Percentiles rank a stretch among this genome's conserved stretches.
These are phyloP conservation scores for Hydropotes inermis DNA, from an alignment of 2,113 vertebrate species.

Conservation along the genomic window DNA sequence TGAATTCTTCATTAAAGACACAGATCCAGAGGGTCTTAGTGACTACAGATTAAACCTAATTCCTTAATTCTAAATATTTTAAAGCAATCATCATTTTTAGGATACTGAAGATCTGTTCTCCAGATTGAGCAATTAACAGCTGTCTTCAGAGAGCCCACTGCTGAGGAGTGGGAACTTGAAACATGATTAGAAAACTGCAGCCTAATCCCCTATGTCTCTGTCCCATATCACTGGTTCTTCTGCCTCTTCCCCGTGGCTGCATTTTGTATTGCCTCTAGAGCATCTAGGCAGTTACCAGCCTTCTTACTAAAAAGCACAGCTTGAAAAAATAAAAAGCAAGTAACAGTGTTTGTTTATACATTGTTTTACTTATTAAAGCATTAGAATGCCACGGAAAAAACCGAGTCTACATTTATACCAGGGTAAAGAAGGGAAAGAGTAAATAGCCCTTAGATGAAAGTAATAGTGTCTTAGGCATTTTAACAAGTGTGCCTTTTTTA, in stretches of 20 bases:
- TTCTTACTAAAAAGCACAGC: not conserved
- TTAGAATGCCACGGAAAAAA: not conserved
- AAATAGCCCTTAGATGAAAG: not conserved
- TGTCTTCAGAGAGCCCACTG: not conserved
- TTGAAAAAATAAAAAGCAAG: not conserved
- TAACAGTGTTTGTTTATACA: not conserved
- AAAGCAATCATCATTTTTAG: not conserved
- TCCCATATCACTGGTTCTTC: not conserved
- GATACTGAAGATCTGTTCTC: not conserved
- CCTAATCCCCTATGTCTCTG: rapidly evolving
- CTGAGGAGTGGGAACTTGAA: not conserved
- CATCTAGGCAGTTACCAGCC: not conserved
- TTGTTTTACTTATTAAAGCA: not conserved
- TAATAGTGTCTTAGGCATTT: not conserved
- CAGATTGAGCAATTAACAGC: not conserved
- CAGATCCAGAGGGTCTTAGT: not conserved
- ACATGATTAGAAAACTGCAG: rapidly evolving
- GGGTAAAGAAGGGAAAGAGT: not conserved
- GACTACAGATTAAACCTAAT: not conserved
- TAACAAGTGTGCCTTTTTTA: not conserved
- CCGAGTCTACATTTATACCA: not conserved
- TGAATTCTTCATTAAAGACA: not conserved
- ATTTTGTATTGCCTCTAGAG: not conserved
- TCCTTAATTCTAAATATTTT: not conserved
- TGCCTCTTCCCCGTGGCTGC: not conserved